Conservation (phyloP, 2,113 vertebrate genomes). For the Bungarus multicinctus region DNA sequence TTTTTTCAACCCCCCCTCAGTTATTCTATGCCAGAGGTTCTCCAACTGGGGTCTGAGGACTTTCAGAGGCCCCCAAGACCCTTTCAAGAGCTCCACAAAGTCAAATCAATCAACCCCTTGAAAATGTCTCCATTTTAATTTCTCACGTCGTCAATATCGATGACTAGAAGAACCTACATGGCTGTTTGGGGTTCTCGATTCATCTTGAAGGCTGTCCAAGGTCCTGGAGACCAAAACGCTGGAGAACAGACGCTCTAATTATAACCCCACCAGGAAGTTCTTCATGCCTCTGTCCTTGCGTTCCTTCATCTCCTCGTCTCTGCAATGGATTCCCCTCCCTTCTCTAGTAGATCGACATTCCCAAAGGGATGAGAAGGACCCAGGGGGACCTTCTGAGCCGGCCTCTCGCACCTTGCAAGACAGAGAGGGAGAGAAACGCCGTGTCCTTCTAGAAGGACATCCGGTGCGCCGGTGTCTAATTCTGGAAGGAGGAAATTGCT, state of each 20-base stretch:
- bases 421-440: accelerated
- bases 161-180: background rate
- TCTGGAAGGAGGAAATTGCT: background rate
- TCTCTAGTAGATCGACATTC: background rate
- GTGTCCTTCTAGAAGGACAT: background rate
- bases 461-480: background rate
- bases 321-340: background rate
- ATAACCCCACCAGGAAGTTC: background rate
- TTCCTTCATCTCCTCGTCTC: background rate
- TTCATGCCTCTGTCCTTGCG: background rate
- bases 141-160: background rate
- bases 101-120: background rate
- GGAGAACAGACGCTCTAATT: background rate
- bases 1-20: background rate
- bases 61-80: background rate
- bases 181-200: background rate
- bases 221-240: background rate
- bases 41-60: background rate
- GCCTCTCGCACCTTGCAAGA: accelerated
- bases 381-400: accelerated
- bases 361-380: background rate
- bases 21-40: background rate
- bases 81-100: background rate
- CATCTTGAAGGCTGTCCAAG: background rate
- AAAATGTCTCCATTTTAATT: background rate